Evolutionary conservation across 2,113 vertebrate species (phyloP), one percentile per base, ranked within the genome.

Genomic region (Antigone vipio): DNA sequence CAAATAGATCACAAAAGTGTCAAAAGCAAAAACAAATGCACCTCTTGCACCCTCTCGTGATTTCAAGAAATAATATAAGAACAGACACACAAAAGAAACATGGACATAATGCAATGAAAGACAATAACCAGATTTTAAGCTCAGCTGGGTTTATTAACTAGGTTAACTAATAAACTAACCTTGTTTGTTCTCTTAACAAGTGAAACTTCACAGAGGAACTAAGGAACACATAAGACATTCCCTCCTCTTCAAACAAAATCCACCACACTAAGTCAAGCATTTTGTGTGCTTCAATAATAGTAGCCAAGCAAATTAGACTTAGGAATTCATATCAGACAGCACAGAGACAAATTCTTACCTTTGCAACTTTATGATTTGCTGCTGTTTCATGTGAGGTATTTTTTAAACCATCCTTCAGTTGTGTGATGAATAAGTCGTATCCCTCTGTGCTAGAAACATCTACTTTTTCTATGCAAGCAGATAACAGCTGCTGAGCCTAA

Each of bases 341-440:
- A 78, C 6, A 52, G 27, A 72, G 38, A 81, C 21, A 66, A 87
- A 78, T 78, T 93, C 98, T 98, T 95, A 99, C 99, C 99, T 99
- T 99, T 94, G 99, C 99, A 98, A 99, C 99, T 99, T 99, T 99
- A 98, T 99, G 99, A 98, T 99, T 99, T 98, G 99, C 99, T 98
- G 99, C 99, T 24, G 99, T 99, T 98, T 99, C 99, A 29, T 99
- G 99, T 97, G 99, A 99, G 98, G 99, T 99, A 98, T 99, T 99
- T 99, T 99, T 99, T 97, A 99, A 98, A 95, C 99, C 99, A 98
- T 99, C 99, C 98, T 99, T 99, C 91, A 99, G 98, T 96, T 99
- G 99, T 81, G 98, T 98, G 97, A 99, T 99, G 95, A 99, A 99
- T 92, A 99, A 98, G 97, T 99, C 99, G 72, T 99, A 99, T 88